Conservation (phyloP, 2,797 vertebrate species). For the Pogonophryne albipinna region DNA sequence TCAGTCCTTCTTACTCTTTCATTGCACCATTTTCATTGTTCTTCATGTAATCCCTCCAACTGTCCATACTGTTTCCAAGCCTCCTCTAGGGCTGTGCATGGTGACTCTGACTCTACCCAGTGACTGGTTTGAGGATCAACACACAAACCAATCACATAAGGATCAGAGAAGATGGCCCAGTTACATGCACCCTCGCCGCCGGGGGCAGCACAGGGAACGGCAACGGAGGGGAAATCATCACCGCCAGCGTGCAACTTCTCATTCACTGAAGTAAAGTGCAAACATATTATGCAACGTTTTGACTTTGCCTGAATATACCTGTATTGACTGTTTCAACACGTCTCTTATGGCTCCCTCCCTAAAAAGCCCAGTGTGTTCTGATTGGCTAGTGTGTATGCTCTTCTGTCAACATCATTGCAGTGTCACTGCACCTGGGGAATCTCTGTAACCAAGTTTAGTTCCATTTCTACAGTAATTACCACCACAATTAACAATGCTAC, state of each 20-base stretch:
- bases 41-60: background rate
- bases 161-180: constrained; percentile 33
- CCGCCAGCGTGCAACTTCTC: background rate
- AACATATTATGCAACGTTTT: background rate
- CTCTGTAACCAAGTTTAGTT: too few relatives aligned
- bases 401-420: too few relatives aligned
- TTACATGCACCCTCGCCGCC: constrained; percentile 21
- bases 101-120: constrained; percentile 74
- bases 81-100: constrained; percentile 79
- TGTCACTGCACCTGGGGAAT: too few relatives aligned
- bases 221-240: constrained; percentile 3
- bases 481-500: too few relatives aligned
- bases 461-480: too few relatives aligned
- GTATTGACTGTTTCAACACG: too few relatives aligned
- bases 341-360: too few relatives aligned
- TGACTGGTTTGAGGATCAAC: constrained; percentile 70
- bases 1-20: background rate
- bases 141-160: constrained; percentile 32
- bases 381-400: too few relatives aligned
- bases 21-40: background rate
- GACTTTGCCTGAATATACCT: too few relatives aligned
- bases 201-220: constrained; percentile 15
- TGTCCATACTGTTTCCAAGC: constrained; percentile 60
- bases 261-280: constrained; percentile 37
- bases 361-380: too few relatives aligned